Evolutionary conservation across 2,113 vertebrate genomes (phyloP).

Genomic region (Nanger granti): DNA sequence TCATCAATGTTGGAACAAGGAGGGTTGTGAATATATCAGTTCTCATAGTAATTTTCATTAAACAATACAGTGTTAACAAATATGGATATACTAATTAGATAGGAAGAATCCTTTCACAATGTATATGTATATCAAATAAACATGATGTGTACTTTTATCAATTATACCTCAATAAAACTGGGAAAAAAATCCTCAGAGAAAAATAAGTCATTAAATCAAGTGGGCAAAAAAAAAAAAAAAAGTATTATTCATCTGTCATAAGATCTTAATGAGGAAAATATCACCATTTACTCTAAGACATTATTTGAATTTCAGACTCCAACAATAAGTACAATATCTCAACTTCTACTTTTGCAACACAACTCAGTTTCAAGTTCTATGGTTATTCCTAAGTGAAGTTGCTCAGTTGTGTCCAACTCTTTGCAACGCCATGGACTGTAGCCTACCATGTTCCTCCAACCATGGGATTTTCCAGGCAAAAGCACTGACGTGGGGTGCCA

Average conservation of each 20-base stretch:
- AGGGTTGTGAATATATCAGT: not conserved
- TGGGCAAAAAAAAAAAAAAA: not conserved
- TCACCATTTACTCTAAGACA: not conserved
- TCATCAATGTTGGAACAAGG: not conserved
- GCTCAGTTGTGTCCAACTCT: no score
- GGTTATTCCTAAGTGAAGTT: not conserved
- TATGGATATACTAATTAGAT: not conserved
- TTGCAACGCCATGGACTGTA: no score
- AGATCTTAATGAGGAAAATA: not conserved
- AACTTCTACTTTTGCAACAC: not conserved
- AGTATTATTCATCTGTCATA: not conserved
- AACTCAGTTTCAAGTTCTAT: not conserved
- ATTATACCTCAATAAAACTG: not conserved
- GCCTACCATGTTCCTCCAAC: no score
- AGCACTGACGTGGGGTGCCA: no score
- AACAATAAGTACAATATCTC: not conserved
- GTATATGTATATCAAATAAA: not conserved
- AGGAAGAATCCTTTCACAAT: not conserved
- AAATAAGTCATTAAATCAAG: not conserved
- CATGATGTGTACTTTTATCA: not conserved
- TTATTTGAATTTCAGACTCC: not conserved
- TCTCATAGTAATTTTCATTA: not conserved
- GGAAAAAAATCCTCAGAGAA: not conserved
- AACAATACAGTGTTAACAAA: not conserved
- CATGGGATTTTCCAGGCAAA: no score